Percentiles rank a stretch among this genome's conserved stretches.
Evolutionary conservation across 2,113 vertebrate genomes (phyloP).

Genomic region (Heterochromis multidens): DNA sequence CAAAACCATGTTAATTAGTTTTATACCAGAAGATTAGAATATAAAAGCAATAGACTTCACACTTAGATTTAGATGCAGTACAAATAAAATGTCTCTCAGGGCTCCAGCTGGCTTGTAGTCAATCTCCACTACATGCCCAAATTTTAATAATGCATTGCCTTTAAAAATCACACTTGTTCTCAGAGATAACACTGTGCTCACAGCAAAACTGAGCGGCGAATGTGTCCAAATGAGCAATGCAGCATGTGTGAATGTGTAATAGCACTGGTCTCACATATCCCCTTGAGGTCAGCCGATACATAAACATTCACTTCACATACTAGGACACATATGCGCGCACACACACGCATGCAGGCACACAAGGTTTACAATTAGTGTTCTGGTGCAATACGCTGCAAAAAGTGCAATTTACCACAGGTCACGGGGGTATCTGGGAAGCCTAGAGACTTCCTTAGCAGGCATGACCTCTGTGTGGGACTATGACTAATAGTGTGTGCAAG

Average conservation of each 20-base stretch:
- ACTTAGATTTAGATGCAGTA: background rate
- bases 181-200: background rate
- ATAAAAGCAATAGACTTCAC: background rate
- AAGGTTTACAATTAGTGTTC: background rate
- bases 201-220: background rate
- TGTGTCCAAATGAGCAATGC: background rate
- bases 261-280: background rate
- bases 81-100: background rate
- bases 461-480: background rate
- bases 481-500: background rate
- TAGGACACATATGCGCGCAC: background rate
- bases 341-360: background rate
- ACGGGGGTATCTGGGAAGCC: background rate
- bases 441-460: background rate
- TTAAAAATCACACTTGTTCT: background rate
- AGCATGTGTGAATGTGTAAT: background rate
- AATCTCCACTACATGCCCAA: background rate
- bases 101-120: background rate
- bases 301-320: background rate
- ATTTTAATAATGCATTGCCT: constrained; percentile 26
- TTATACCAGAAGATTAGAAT: background rate
- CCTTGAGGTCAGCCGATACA: background rate
- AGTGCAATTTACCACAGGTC: constrained; percentile 15
- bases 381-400: constrained; percentile 3
- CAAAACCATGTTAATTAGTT: background rate